Percentiles rank a stretch among this genome's conserved stretches.
These are phyloP conservation scores for Helogale parvula DNA, from an alignment of 2,113 vertebrate genomes.

Conservation along the genomic window DNA sequence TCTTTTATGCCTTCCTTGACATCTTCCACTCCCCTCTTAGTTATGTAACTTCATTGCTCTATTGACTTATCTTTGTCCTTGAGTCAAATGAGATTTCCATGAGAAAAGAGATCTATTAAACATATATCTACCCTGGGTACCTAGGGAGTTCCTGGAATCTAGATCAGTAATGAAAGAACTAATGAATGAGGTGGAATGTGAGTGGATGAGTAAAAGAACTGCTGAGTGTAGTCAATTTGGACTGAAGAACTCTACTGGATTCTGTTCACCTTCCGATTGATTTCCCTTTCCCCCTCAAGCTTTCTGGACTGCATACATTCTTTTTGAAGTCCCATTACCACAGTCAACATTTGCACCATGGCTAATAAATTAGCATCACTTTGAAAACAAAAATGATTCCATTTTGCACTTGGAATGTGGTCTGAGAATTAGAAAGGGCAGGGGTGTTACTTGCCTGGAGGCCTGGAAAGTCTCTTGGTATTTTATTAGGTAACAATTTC, in stretches of 20 bases:
- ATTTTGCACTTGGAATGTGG: constrained; percentile 78
- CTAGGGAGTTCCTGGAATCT: neutral
- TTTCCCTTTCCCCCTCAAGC: constrained; percentile 69
- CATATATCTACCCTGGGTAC: neutral
- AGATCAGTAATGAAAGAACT: constrained; percentile 6
- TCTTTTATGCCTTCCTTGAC: neutral
- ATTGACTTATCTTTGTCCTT: neutral
- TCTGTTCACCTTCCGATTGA: constrained; percentile 3
- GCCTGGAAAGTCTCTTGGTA: constrained; percentile 79
- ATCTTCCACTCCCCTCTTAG: neutral
- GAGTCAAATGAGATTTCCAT: neutral
- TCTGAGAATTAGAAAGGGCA: constrained; percentile 77
- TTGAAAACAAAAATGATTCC: constrained; percentile 81
- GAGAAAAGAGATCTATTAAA: neutral
- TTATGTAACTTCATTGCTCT: neutral
- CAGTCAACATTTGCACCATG: constrained; percentile 80
- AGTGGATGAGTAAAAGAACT: neutral
- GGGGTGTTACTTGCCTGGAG: constrained; percentile 65
- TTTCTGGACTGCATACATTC: constrained; percentile 71
- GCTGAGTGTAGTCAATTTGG: neutral
- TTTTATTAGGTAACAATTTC: constrained; percentile 77
- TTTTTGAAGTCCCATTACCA: constrained; percentile 77
- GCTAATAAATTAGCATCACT: constrained; percentile 83
- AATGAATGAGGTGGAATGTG: constrained; percentile 23
- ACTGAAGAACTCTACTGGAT: constrained; percentile 13